These are phyloP conservation scores for Mayetiola destructor DNA, from an alignment of 2,888 invertebrate genomes.

Conservation along the genomic window DNA sequence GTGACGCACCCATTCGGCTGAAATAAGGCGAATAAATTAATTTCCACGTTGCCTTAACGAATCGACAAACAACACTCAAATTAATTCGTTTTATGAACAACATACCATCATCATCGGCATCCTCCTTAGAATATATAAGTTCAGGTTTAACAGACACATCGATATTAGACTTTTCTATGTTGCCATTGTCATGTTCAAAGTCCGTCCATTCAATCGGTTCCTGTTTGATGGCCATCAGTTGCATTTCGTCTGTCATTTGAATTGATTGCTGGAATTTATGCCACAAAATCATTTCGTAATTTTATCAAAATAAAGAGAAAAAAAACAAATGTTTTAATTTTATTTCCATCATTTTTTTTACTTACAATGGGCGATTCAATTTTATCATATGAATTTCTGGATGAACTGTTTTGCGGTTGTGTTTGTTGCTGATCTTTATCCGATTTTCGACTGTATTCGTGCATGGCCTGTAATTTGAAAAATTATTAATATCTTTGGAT, in stretches of 20 bases:
- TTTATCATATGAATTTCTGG: neutral
- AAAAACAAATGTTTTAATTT: neutral
- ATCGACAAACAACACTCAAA: neutral
- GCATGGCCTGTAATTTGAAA: too few species aligned
- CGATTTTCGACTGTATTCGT: slow-evolving; percentile 1
- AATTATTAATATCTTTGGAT: too few species aligned
- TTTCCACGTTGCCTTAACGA: slow-evolving; percentile 30
- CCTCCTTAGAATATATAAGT: slow-evolving; percentile 26
- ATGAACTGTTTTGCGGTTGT: neutral
- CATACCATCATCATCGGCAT: slow-evolving; percentile 22
- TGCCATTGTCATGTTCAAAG: slow-evolving; percentile 49
- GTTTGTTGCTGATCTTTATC: neutral
- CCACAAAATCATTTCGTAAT: neutral
- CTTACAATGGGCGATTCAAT: neutral
- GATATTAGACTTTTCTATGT: slow-evolving; percentile 45
- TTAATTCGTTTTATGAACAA: slow-evolving; percentile 6
- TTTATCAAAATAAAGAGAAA: neutral
- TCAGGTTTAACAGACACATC: slow-evolving; percentile 58
- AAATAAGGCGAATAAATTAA: slow-evolving; percentile 57
- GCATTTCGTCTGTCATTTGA: slow-evolving; percentile 19
- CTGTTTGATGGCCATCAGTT: slow-evolving; percentile 36
- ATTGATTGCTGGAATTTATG: neutral
- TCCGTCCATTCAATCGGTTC: slow-evolving; percentile 63
- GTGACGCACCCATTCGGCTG: slow-evolving; percentile 71
- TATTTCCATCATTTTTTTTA: neutral